phyloP scores from a whole-genome alignment of 1,140 invertebrate species.

The Neuroterus valhalla region DNA sequence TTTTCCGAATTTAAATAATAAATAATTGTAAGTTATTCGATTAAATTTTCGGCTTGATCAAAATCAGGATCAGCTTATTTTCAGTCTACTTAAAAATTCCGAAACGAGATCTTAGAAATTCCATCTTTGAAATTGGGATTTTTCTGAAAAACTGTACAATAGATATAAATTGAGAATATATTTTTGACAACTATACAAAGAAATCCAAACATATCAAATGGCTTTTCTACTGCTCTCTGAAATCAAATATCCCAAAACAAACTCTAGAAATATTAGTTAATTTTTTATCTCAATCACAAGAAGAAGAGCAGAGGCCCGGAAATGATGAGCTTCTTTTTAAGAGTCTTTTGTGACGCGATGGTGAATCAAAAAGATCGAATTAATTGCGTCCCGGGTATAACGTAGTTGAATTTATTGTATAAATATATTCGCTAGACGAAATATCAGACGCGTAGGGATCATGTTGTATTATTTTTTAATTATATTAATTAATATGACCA shows the following conservation, averaged over 20 bases:
- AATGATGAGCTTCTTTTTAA: constrained; percentile 25
- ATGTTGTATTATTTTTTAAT: constrained; percentile 54
- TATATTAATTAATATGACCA: constrained; percentile 35
- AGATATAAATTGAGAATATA: too few species aligned
- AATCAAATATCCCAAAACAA: neutral
- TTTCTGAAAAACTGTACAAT: too few species aligned
- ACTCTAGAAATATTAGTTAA: too few species aligned
- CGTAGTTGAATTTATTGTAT: constrained; percentile 29
- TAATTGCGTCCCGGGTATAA: constrained; percentile 2
- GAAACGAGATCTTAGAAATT: too few species aligned
- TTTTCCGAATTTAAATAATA: too few species aligned
- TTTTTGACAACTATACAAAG: too few species aligned
- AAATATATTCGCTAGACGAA: constrained; percentile 35
- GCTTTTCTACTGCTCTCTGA: neutral
- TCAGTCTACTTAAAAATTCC: too few species aligned
- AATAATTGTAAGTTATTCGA: too few species aligned
- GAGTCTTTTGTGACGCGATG: neutral
- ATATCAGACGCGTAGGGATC: constrained; percentile 36
- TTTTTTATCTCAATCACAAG: neutral
- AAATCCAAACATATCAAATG: too few species aligned
- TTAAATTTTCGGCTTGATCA: too few species aligned
- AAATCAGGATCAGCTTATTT: too few species aligned
- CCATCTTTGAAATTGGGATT: too few species aligned
- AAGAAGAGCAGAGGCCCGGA: constrained; percentile 35
- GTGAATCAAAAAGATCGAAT: neutral